phyloP scores from a whole-genome alignment of 1,140 invertebrate species.

The Calliphora vicina region DNA sequence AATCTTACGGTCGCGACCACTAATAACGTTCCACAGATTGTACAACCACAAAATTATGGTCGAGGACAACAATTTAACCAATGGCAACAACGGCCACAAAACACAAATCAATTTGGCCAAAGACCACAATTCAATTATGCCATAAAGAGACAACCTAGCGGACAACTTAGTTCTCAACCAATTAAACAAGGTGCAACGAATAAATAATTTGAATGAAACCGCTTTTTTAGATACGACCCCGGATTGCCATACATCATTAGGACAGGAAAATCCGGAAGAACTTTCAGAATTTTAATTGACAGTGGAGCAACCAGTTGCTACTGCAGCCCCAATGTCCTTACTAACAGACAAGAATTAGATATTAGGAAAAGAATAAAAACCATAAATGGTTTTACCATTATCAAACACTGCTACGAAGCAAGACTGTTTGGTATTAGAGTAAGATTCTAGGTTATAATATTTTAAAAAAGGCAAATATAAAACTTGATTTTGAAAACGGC shows the following conservation, averaged over 20 bases:
- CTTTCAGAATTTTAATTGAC: neutral
- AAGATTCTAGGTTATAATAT: neutral
- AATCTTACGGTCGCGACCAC: no score
- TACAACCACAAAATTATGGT: no score
- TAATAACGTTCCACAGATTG: no score
- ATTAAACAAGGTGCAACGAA: neutral
- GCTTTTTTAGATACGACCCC: neutral
- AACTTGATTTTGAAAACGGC: neutral
- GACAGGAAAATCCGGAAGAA: neutral
- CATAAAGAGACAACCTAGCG: no score
- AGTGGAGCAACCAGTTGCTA: neutral
- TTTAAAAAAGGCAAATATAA: neutral
- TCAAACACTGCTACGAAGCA: neutral
- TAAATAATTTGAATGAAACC: neutral
- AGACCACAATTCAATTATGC: no score
- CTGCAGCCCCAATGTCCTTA: neutral
- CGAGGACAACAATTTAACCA: no score
- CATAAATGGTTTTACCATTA: neutral
- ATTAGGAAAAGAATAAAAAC: neutral
- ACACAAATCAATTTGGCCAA: no score
- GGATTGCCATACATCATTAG: neutral
- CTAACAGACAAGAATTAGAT: neutral
- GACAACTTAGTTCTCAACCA: no score
- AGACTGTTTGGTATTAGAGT: neutral
- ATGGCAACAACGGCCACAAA: no score